Percentiles rank a stretch among this genome's conserved stretches.
These are phyloP conservation scores for Petromus typicus DNA, from an alignment of 2,113 vertebrate species.

Conservation along the genomic window DNA sequence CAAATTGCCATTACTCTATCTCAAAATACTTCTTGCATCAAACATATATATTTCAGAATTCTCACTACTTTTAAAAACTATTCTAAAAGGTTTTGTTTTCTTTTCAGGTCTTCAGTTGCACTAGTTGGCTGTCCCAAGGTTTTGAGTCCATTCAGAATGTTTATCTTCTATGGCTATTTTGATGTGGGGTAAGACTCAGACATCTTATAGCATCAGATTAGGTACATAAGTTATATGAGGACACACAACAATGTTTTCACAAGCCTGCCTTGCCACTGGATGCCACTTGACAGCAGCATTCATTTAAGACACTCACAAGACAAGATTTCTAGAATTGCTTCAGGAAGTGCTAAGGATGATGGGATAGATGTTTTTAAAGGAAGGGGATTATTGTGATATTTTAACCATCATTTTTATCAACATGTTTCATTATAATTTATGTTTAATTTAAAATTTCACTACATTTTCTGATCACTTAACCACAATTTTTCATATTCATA, in stretches of 20 bases:
- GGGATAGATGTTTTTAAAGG: not conserved
- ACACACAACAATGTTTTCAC: not conserved
- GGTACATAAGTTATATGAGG: not conserved
- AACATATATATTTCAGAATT: not conserved
- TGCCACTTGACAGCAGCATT: not conserved
- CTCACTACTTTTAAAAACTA: not conserved
- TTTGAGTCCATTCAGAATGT: not conserved
- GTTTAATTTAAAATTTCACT: not conserved
- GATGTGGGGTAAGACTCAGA: not conserved
- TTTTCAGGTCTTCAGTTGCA: not conserved
- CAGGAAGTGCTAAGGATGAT: not conserved
- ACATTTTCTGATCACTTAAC: not conserved
- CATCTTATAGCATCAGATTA: not conserved
- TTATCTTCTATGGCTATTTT: not conserved
- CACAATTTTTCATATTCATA: constrained; percentile 44
- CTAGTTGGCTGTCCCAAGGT: not conserved
- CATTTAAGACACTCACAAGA: not conserved
- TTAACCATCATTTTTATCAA: not conserved
- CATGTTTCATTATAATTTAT: not conserved
- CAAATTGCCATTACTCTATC: not conserved
- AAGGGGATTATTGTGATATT: not conserved
- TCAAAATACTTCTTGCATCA: not conserved
- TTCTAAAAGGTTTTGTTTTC: not conserved
- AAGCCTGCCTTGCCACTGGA: not conserved
- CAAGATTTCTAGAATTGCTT: not conserved